phyloP scores from a whole-genome alignment of 2,113 vertebrate genomes.

The Perognathus longimembris region DNA sequence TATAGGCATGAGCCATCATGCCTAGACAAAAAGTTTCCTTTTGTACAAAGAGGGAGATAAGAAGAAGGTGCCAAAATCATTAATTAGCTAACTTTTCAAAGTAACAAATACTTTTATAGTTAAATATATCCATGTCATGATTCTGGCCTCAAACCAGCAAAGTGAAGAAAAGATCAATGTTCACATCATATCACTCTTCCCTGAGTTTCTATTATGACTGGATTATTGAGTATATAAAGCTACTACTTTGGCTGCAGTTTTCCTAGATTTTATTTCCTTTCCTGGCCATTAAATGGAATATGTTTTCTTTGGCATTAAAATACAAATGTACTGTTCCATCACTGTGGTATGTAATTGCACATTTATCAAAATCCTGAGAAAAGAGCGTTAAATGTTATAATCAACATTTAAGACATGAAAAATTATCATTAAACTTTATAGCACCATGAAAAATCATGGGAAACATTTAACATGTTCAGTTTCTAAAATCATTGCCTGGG shows the following conservation, averaged over 20 bases:
- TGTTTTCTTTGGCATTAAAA: background rate
- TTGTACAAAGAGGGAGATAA: background rate
- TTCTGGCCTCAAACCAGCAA: background rate
- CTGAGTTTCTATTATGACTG: background rate
- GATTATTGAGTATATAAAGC: constrained; percentile 19
- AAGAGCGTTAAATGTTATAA: constrained; percentile 18
- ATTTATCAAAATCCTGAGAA: constrained; percentile 52
- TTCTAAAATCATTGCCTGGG: constrained; percentile 6
- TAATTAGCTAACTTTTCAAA: background rate
- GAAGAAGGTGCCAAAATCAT: background rate
- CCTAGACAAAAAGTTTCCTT: background rate
- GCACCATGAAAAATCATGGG: constrained; percentile 51
- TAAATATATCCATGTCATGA: background rate
- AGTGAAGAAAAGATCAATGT: background rate
- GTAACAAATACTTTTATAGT: background rate
- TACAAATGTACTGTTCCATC: background rate
- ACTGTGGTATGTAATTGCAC: background rate
- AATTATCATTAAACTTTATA: constrained; percentile 64
- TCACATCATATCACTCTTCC: background rate
- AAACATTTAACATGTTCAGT: background rate
- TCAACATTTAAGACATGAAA: constrained; percentile 52
- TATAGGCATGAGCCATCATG: too few species aligned
- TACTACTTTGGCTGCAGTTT: background rate
- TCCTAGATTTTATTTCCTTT: constrained; percentile 38
- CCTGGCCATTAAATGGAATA: background rate